Conservation (phyloP, 2,797 vertebrate genomes). For the Okamejei kenojei region DNA sequence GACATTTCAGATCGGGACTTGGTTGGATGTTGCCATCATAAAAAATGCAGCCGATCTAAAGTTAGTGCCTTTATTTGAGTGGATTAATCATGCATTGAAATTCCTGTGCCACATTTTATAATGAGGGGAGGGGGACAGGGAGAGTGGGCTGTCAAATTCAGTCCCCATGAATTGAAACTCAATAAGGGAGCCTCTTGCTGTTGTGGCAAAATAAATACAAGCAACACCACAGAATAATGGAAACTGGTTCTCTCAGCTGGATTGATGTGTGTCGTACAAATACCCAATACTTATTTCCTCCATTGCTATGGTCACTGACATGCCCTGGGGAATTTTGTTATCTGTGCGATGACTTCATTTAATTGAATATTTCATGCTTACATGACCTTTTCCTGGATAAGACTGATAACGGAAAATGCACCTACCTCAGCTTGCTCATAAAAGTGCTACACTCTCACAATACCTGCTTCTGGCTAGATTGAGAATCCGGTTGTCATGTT, state of each 20-base stretch:
- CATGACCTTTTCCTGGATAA: constrained; percentile 45
- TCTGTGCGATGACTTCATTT: constrained; percentile 43
- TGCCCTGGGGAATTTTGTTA: constrained; percentile 26
- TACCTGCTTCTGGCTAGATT: constrained; percentile 48
- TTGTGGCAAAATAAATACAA: neutral
- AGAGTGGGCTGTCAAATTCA: too few relatives aligned
- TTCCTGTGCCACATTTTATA: too few relatives aligned
- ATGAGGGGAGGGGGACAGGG: too few relatives aligned
- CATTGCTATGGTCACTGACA: constrained; percentile 26
- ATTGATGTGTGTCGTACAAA: neutral
- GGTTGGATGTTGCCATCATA: too few relatives aligned
- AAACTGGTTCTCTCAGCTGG: constrained; percentile 3
- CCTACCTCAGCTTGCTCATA: constrained; percentile 49
- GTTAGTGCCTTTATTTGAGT: too few relatives aligned
- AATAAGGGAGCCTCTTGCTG: neutral
- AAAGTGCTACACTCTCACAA: constrained; percentile 47
- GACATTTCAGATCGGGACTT: too few relatives aligned
- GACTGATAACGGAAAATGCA: constrained; percentile 45
- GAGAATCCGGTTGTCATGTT: constrained; percentile 50
- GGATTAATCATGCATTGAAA: too few relatives aligned
- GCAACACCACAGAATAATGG: neutral
- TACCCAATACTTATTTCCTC: constrained; percentile 9
- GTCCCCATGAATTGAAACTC: neutral
- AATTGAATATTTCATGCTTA: constrained; percentile 45
- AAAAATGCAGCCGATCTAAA: too few relatives aligned